Percentiles rank a stretch among this genome's conserved stretches.
Conservation (phyloP, 2,888 invertebrate genomes). For the Eupithecia dodoneata region DNA sequence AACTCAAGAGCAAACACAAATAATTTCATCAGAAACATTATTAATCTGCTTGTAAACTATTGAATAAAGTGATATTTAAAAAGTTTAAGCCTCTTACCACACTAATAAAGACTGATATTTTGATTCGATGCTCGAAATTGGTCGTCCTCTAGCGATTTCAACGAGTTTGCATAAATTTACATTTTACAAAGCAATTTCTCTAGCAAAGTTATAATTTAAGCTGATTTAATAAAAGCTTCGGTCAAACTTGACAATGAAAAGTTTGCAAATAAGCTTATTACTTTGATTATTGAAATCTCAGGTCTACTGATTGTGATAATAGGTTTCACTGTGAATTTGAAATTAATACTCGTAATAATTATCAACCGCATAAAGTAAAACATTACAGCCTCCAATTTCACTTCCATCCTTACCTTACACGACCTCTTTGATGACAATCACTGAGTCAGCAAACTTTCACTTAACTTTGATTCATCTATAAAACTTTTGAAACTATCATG, state of each 20-base stretch:
- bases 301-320: background rate
- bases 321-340: background rate
- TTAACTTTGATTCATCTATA: slow-evolving; percentile 4
- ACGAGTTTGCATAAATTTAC: slow-evolving; percentile 40
- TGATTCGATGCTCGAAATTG: slow-evolving; percentile 32
- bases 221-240: slow-evolving; percentile 35
- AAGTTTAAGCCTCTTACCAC: slow-evolving; percentile 5
- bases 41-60: background rate
- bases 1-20: background rate
- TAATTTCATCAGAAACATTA: background rate
- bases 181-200: slow-evolving; percentile 39
- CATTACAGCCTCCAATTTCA: background rate
- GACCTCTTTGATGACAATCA: background rate
- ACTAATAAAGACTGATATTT: slow-evolving; percentile 32
- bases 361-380: background rate
- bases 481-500: too few species aligned
- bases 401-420: background rate
- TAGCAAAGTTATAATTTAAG: slow-evolving; percentile 38
- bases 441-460: background rate
- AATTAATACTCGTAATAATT: background rate
- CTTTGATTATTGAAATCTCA: slow-evolving; percentile 26
- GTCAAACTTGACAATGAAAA: slow-evolving; percentile 34
- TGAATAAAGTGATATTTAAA: slow-evolving; percentile 9
- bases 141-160: slow-evolving; percentile 34
- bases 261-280: slow-evolving; percentile 33